Evolutionary conservation across 2,888 invertebrate genomes (phyloP), one percentile per base, ranked within the genome.

Genomic region (Alloscopus bannaensis): DNA sequence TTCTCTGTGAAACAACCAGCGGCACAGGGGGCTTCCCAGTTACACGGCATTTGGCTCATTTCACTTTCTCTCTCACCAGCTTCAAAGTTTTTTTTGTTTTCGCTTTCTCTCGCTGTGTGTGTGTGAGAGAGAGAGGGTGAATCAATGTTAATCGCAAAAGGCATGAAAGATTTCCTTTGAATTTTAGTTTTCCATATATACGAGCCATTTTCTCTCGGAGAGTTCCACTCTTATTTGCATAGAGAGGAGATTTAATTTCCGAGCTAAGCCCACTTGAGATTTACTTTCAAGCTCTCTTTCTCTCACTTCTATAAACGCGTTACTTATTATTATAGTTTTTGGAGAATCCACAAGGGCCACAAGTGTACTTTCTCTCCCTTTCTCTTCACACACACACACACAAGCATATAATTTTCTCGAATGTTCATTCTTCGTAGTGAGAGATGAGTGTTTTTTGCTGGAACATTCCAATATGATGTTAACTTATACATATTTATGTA

Each of bases 171-270:
- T 65, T 69, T 76, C 71, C 75, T 71, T 80, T 65, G 70, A 75
- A 71, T 71, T 76, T 76, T 66, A 75, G 66, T 50, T 75, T 59
- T 76, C 65, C 70, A 60, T 72, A 68, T 66, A 72, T 79, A 73
- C 29, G 36, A 79, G 72, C 60, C 60, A 65, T 70, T 70, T 71
- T 78, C 78, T 22, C 71, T n/a, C n/a, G n/a, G n/a, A n/a, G 50
- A 68, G 79, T 68, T 80, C 62, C 73, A 62, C 59, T 36, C 80
- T 65, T 80, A 80, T 80, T 80, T 80, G 80, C 80, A 80, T 80
- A 80, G 80, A 80, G 80, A 80, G 80, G 52, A 80, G 80, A 80
- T 80, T 80, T 80, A 80, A 80, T 80, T 80, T 80, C 80, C 80
- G 71, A 80, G 80, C 75, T 80, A 80, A 80, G 80, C 75, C 75